Conservation (phyloP, 2,888 invertebrate genomes). For the Archaeoteleia sp. region DNA sequence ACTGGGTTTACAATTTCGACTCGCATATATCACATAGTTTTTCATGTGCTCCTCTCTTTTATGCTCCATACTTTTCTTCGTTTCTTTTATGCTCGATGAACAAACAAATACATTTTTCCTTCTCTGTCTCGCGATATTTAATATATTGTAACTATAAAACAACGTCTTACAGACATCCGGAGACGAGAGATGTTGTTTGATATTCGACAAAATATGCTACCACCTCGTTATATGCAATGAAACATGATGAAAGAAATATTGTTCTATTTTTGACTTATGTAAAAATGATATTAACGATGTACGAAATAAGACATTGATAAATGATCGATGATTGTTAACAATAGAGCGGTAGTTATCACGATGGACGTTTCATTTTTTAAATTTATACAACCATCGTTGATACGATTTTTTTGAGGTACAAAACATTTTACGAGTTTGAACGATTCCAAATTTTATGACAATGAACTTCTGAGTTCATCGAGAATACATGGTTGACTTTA, state of each 20-base stretch:
- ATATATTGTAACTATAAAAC: constrained; percentile 11
- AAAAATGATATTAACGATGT: no score
- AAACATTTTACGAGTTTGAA: no score
- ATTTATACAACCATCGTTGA: no score
- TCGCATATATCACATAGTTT: constrained; percentile 66
- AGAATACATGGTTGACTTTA: no score
- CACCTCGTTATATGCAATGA: constrained; percentile 8
- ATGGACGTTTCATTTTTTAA: no score
- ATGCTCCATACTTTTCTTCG: constrained; percentile 20
- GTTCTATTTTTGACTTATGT: no score
- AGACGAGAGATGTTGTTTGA: constrained; percentile 19
- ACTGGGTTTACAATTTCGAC: constrained; percentile 61
- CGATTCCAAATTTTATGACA: no score
- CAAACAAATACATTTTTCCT: constrained; percentile 32
- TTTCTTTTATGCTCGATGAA: constrained; percentile 30
- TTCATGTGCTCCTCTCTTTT: constrained; percentile 46
- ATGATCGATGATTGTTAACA: no score
- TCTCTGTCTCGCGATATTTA: constrained; percentile 16
- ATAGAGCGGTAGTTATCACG: no score
- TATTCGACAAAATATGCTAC: constrained; percentile 34
- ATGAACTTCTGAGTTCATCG: no score
- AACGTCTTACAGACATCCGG: constrained; percentile 6
- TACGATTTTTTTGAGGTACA: no score
- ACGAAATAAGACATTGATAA: no score
- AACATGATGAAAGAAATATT: background rate